phyloP scores from a whole-genome alignment of 2,888 invertebrate genomes.

The Papilio protenor region DNA sequence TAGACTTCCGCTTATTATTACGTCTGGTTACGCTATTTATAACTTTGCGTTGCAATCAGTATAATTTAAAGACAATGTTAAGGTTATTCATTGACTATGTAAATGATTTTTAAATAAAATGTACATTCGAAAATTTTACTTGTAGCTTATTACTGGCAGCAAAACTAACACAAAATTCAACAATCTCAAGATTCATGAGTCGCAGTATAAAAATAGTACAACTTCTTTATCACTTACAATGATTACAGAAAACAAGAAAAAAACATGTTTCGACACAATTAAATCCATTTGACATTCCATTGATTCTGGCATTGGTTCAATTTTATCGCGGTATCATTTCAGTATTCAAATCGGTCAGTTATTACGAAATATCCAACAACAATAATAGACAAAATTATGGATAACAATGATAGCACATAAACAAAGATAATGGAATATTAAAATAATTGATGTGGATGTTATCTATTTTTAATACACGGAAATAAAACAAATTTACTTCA shows the following conservation, averaged over 20 bases:
- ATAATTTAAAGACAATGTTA: background rate
- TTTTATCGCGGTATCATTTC: conserved; percentile 26
- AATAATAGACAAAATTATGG: background rate
- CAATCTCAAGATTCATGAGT: background rate
- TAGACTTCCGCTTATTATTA: conserved; percentile 4
- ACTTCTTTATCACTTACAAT: background rate
- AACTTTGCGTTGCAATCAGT: background rate
- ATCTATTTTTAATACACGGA: conserved; percentile 9
- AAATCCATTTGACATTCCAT: conserved; percentile 31
- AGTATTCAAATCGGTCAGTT: conserved; percentile 13
- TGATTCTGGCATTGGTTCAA: conserved; percentile 44
- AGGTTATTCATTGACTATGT: background rate
- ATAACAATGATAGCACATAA: background rate
- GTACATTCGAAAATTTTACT: background rate
- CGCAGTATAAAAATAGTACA: background rate
- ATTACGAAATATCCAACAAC: conserved; percentile 8
- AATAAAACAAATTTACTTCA: background rate
- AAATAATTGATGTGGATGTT: background rate
- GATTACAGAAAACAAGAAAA: conserved; percentile 9
- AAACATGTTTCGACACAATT: conserved; percentile 20
- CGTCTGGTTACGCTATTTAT: background rate
- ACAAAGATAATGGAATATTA: background rate
- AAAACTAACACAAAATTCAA: background rate
- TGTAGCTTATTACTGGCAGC: background rate
- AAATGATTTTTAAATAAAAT: background rate